Percentiles rank a stretch among this genome's conserved stretches.
Evolutionary conservation across 2,113 vertebrate genomes (phyloP).

Genomic region (Pomatorhinus ruficollis): DNA sequence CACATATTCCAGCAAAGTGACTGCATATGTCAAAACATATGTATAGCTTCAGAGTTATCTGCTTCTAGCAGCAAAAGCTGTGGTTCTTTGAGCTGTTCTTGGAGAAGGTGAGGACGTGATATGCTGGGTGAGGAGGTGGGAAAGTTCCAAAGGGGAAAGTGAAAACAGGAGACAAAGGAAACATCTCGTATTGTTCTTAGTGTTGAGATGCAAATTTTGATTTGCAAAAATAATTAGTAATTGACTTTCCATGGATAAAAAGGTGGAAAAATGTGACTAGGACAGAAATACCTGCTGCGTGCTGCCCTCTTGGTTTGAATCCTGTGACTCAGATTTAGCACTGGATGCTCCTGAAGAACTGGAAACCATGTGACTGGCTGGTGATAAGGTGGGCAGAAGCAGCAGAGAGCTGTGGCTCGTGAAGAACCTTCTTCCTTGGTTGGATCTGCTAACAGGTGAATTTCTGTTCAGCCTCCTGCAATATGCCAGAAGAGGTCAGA

Average conservation of each 20-base stretch:
- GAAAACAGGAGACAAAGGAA: neutral
- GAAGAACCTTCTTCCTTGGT: neutral
- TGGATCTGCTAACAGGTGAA: neutral
- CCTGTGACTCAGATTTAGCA: neutral
- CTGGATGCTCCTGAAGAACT: neutral
- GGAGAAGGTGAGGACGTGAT: neutral
- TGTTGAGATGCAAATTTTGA: neutral
- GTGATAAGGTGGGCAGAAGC: neutral
- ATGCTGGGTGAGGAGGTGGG: neutral
- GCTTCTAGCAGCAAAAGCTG: neutral
- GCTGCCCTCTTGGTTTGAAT: neutral
- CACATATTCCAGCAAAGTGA: neutral
- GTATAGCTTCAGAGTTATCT: neutral
- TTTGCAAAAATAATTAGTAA: neutral
- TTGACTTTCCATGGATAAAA: neutral
- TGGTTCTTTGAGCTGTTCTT: neutral
- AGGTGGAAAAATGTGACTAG: neutral
- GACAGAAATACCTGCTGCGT: neutral
- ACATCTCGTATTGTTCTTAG: neutral
- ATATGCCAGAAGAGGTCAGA: neutral
- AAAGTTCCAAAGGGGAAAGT: neutral
- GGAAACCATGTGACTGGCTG: fast-evolving
- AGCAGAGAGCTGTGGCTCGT: neutral
- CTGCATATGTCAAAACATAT: neutral
- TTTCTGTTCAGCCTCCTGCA: neutral